Evolutionary conservation across 2,888 invertebrate species (phyloP).

Genomic region (Sinodicranocentrus sp.): DNA sequence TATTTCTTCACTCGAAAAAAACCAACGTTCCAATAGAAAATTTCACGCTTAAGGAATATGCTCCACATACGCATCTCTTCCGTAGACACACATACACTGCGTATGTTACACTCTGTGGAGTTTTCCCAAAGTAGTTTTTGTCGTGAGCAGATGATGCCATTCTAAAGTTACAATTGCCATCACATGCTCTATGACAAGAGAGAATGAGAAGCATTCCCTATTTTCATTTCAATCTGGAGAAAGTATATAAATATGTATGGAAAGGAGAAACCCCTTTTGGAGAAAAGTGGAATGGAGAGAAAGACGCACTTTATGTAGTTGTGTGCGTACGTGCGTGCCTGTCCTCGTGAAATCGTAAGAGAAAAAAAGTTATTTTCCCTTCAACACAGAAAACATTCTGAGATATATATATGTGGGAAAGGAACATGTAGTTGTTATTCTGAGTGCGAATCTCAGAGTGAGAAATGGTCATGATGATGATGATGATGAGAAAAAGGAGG

Average conservation of each 20-base stretch:
- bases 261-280: too few relatives aligned
- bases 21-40: background rate
- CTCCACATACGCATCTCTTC: background rate
- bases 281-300: too few relatives aligned
- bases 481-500: constrained; percentile 16
- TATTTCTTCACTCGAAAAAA: too few relatives aligned
- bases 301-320: too few relatives aligned
- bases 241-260: too few relatives aligned
- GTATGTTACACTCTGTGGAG: background rate
- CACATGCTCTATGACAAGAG: constrained; percentile 41
- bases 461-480: constrained; percentile 11
- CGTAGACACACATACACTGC: background rate
- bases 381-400: background rate
- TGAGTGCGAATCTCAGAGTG: constrained; percentile 13
- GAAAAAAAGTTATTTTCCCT: too few relatives aligned
- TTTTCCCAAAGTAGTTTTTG: constrained; percentile 8
- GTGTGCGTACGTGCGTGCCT: background rate
- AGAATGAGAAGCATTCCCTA: constrained; percentile 24
- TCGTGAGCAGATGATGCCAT: constrained; percentile 52
- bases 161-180: constrained; percentile 43
- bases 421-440: constrained; percentile 25
- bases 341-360: background rate
- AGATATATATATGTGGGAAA: background rate
- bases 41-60: background rate
- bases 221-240: constrained; percentile 22